A percentile compares a stretch with the other conserved stretches of the same genome.
Evolutionary conservation across 2,888 invertebrate species (phyloP).

Genomic region (Eilema caniola): DNA sequence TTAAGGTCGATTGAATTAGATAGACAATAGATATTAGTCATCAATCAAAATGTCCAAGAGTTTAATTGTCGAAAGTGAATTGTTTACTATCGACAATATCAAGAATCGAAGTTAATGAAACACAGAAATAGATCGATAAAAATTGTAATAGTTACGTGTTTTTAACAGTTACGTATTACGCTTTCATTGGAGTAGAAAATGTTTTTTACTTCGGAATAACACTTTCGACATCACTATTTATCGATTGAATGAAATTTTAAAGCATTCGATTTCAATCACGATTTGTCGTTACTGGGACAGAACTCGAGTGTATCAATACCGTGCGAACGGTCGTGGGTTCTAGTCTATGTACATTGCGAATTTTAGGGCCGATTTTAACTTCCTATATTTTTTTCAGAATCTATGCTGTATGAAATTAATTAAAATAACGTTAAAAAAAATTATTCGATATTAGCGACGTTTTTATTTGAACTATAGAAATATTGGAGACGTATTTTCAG

Average conservation of each 20-base stretch:
- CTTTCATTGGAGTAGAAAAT: background rate
- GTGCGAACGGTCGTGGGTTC: background rate
- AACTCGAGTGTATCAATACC: background rate
- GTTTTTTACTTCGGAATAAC: background rate
- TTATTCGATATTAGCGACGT: background rate
- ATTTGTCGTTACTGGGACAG: background rate
- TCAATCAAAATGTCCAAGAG: constrained; percentile 73
- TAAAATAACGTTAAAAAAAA: background rate
- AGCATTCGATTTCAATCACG: too few species aligned
- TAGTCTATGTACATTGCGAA: too few species aligned
- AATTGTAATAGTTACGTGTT: background rate
- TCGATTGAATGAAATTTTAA: too few species aligned
- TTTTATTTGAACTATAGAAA: background rate
- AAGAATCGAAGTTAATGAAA: constrained; percentile 11
- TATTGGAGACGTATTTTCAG: background rate
- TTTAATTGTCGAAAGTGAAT: constrained; percentile 60
- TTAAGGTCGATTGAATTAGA: constrained; percentile 74
- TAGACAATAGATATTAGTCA: constrained; percentile 72
- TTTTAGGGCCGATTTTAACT: too few species aligned
- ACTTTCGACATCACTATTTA: background rate
- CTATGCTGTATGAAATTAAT: background rate
- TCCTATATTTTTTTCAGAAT: too few species aligned
- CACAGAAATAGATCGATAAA: constrained; percentile 5
- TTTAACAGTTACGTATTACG: background rate
- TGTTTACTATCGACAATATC: constrained; percentile 40